Base-by-base conservation (phyloP, 1,140 invertebrate species). In the Danaus plexippus region DNA sequence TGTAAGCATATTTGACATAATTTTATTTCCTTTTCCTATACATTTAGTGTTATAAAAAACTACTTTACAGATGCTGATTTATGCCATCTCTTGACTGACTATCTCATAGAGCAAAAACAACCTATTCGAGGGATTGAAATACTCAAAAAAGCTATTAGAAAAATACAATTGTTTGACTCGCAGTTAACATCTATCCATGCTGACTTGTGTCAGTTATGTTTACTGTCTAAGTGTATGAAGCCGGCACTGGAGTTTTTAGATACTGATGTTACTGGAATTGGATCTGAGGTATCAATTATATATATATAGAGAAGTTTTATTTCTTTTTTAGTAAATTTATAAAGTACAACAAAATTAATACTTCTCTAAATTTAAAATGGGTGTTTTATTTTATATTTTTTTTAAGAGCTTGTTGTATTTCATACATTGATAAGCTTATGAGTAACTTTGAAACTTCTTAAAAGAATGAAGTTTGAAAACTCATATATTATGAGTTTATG, bases 141-240 rank as follows among this genome's bases (percentile, higher is more conserved):
- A 12, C 73, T 98, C 9, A 90, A 91, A 59, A 92, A 92, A 70
- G 96, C 96, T 8, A 97, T 98, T 64, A 90, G 91, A 47, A 98
- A 97, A 84, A 93, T 97, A 61, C 95, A 97, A 78, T 78, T 94
- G 1, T 92, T 91, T 82, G 93, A 96, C 66, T 93, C 94, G 11
- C 96, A 98, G 75, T 85, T 99, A 43, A 98, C 97, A 13, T 94
- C 96, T 2, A 92, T 98, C 66, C 97, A 99, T 87, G 93, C 95
- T 8, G 96, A 97, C 89, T 88, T 99, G 42, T 97, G 95, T 75
- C 96, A 97, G 82, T 87, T 99, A 2, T 98, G 97, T 87, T 88
- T 99, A 22, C 74, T 96, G 22, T 92, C 96, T 40, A 97, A 98
- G 86, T 96, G 95, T 85, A 93, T 98, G 73, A 97, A 97, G 78